Conservation (phyloP, 2,797 vertebrate species). For the Xenopus petersii region DNA sequence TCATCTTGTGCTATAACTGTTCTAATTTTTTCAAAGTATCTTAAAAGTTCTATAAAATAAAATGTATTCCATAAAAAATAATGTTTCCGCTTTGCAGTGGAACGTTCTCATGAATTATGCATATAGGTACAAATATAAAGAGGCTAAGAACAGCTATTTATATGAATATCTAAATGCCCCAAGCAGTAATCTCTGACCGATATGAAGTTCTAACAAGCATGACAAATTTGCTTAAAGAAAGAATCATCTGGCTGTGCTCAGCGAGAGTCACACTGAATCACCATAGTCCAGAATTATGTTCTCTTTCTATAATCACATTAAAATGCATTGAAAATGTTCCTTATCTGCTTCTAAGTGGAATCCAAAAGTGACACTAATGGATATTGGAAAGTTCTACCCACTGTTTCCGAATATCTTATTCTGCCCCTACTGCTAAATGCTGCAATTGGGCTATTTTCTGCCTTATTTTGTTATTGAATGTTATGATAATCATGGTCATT, state of each 20-base stretch:
- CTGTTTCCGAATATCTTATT: constrained; percentile 12
- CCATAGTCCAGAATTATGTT: too few species aligned
- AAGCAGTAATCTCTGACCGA: background rate
- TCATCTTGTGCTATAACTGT: too few species aligned
- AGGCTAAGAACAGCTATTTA: too few species aligned
- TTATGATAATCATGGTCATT: constrained; percentile 27
- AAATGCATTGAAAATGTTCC: constrained; percentile 5
- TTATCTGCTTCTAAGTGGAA: background rate
- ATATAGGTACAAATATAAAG: too few species aligned
- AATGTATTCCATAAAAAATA: too few species aligned
- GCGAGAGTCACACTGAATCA: too few species aligned
- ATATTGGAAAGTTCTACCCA: constrained; percentile 26
- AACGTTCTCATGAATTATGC: too few species aligned
- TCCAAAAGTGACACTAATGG: constrained; percentile 21
- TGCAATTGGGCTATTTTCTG: constrained; percentile 26
- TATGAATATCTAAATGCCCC: background rate
- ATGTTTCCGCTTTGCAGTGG: too few species aligned
- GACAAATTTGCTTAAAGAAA: background rate
- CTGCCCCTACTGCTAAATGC: constrained; percentile 15
- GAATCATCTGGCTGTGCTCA: too few species aligned
- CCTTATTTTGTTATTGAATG: constrained; percentile 17
- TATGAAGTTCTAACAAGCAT: background rate
- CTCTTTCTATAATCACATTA: background rate
- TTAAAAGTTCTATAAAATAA: too few species aligned
- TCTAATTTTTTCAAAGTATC: too few species aligned